phyloP scores from a whole-genome alignment of 1,140 invertebrate species.

The Magallana ariakensis region DNA sequence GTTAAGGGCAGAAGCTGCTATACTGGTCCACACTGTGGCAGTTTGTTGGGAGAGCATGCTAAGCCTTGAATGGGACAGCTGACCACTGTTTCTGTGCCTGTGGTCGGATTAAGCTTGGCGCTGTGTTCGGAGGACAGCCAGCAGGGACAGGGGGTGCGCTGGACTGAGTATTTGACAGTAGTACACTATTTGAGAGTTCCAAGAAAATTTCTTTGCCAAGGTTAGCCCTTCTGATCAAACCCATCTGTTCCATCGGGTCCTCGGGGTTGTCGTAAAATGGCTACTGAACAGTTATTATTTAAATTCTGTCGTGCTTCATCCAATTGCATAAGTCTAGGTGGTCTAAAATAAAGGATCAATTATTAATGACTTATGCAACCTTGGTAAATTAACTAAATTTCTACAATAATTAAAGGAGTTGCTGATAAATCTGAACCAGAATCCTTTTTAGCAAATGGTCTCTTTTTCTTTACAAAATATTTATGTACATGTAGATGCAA shows the following conservation, averaged over 20 bases:
- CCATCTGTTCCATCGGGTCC: slow-evolving; percentile 71
- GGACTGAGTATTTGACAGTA: slow-evolving; percentile 26
- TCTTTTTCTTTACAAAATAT: no score
- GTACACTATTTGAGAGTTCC: neutral
- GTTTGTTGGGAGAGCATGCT: slow-evolving; percentile 5
- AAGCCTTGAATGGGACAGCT: slow-evolving; percentile 17
- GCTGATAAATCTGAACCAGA: no score
- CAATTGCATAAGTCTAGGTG: slow-evolving; percentile 77
- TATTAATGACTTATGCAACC: no score
- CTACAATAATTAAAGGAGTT: no score
- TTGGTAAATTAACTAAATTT: no score
- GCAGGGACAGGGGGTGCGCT: slow-evolving; percentile 19
- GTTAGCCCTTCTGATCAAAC: slow-evolving; percentile 67
- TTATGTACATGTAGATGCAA: no score
- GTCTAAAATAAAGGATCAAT: slow-evolving; percentile 2
- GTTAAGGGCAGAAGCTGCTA: neutral
- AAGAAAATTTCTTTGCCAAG: slow-evolving; percentile 39
- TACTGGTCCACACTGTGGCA: neutral
- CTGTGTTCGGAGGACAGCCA: slow-evolving; percentile 22
- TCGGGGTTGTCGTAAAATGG: slow-evolving; percentile 66
- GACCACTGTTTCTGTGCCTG: neutral
- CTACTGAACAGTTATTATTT: slow-evolving; percentile 71
- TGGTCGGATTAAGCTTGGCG: neutral
- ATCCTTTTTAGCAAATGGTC: no score
- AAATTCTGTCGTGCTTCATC: slow-evolving; percentile 80